Conservation (phyloP, 2,113 vertebrate species). For the Naja naja region DNA sequence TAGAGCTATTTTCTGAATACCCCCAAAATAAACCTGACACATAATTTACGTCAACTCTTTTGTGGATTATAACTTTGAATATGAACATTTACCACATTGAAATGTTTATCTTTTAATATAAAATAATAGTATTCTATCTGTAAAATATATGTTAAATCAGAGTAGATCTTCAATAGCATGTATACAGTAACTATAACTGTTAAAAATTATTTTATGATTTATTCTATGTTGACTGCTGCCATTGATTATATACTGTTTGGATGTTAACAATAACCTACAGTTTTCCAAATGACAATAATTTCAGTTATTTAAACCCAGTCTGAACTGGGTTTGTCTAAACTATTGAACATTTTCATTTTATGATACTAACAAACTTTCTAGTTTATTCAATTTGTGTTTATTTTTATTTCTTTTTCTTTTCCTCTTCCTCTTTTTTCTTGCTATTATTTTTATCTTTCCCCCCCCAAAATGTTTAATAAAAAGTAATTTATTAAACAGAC, state of each 20-base stretch:
- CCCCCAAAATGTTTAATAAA: not conserved
- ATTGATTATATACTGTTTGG: not conserved
- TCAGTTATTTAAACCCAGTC: not conserved
- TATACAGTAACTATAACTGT: not conserved
- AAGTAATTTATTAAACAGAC: not conserved
- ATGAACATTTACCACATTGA: not conserved
- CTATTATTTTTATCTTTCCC: too few relatives aligned
- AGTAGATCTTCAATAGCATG: not conserved
- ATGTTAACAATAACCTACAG: not conserved
- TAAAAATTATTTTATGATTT: not conserved
- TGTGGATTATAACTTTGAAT: not conserved
- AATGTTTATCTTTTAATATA: not conserved
- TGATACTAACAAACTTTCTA: too few relatives aligned
- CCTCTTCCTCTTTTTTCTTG: too few relatives aligned
- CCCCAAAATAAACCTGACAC: not conserved
- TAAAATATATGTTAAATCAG: not conserved
- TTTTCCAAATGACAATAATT: not conserved
- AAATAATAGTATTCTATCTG: not conserved
- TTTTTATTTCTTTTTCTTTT: too few relatives aligned
- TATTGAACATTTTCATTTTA: too few relatives aligned
- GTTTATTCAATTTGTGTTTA: too few relatives aligned
- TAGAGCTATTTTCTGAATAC: not conserved
- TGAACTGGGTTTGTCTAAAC: too few relatives aligned
- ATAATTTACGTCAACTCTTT: not conserved
- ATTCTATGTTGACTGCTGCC: not conserved